Conservation (phyloP, 53 echinoderm and acorn worm genomes). For the Hippasteria phrygiana region DNA sequence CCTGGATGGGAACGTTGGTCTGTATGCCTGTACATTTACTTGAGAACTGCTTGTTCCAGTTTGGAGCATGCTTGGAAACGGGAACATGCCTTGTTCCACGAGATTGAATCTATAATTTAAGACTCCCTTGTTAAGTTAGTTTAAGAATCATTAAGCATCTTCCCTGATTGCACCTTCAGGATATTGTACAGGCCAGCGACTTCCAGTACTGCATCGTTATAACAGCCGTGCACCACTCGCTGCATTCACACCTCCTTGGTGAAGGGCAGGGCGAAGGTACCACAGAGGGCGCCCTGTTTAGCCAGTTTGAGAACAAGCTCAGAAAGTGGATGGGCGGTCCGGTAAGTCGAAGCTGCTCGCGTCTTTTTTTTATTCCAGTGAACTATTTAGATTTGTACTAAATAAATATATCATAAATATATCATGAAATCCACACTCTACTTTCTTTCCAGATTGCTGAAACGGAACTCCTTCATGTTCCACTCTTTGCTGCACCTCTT, state of each 20-base stretch:
- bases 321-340: constrained; percentile 83
- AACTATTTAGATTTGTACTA: too few relatives aligned
- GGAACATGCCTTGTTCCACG: too few relatives aligned
- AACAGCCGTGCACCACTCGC: constrained; percentile 81
- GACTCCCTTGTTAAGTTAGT: too few relatives aligned
- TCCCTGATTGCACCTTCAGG: constrained; percentile 28
- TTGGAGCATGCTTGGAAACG: too few relatives aligned
- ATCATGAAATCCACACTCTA: too few relatives aligned
- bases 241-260: constrained; percentile 75
- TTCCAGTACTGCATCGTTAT: constrained; percentile 89
- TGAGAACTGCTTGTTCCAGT: too few relatives aligned
- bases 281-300: constrained; percentile 67
- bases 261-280: constrained; percentile 56
- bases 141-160: background rate
- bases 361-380: constrained; percentile 1
- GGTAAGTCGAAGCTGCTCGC: constrained; percentile 43
- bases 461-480: constrained; percentile 78
- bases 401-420: too few relatives aligned
- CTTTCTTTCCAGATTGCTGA: constrained; percentile 61
- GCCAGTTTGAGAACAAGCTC: constrained; percentile 79
- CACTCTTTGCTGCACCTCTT: constrained; percentile 83
- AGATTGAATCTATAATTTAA: too few relatives aligned
- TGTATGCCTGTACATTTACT: too few relatives aligned
- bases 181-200: constrained; percentile 83
- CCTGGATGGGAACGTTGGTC: too few relatives aligned